Percentiles rank a stretch among this genome's conserved stretches.
phyloP scores from a whole-genome alignment of 1,140 invertebrate species.

The Littorina saxatilis region DNA sequence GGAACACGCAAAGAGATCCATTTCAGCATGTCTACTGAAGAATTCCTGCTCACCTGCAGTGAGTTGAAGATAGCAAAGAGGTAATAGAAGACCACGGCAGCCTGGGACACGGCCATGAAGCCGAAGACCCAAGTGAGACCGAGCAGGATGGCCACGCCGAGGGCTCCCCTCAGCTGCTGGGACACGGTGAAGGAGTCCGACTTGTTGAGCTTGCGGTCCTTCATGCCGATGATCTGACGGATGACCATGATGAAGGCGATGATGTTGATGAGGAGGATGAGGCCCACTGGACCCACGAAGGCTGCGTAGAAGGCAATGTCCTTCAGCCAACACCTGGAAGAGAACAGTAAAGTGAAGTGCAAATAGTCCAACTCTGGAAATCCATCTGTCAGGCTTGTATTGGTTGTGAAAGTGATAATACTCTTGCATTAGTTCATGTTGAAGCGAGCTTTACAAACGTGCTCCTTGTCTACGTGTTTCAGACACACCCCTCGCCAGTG shows the following conservation, averaged over 20 bases:
- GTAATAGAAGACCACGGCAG: slow-evolving; percentile 72
- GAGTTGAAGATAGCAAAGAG: slow-evolving; percentile 78
- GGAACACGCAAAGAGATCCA: background rate
- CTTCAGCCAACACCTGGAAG: slow-evolving; percentile 72
- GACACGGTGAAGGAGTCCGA: slow-evolving; percentile 55
- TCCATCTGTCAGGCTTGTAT: background rate
- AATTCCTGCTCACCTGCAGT: slow-evolving; percentile 52
- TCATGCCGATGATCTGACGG: slow-evolving; percentile 58
- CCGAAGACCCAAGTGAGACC: slow-evolving; percentile 79
- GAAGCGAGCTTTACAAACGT: no score
- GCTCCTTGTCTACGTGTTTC: no score
- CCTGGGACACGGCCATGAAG: slow-evolving; percentile 76
- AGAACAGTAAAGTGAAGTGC: background rate
- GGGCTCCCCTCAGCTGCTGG: slow-evolving; percentile 76
- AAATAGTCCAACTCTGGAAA: background rate
- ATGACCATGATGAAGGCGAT: slow-evolving; percentile 76
- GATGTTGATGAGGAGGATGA: slow-evolving; percentile 76
- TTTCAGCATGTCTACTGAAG: no score
- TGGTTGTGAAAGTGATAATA: no score
- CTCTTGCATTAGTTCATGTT: background rate
- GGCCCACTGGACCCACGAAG: slow-evolving; percentile 76
- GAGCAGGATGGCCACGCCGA: slow-evolving; percentile 77
- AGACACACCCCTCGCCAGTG: no score
- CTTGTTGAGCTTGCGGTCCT: slow-evolving; percentile 57
- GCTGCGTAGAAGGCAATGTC: slow-evolving; percentile 73